Percentiles rank a stretch among this genome's conserved stretches.
Conservation (phyloP, 2,888 invertebrate species). For the Caenorhabditis drosophilae region DNA sequence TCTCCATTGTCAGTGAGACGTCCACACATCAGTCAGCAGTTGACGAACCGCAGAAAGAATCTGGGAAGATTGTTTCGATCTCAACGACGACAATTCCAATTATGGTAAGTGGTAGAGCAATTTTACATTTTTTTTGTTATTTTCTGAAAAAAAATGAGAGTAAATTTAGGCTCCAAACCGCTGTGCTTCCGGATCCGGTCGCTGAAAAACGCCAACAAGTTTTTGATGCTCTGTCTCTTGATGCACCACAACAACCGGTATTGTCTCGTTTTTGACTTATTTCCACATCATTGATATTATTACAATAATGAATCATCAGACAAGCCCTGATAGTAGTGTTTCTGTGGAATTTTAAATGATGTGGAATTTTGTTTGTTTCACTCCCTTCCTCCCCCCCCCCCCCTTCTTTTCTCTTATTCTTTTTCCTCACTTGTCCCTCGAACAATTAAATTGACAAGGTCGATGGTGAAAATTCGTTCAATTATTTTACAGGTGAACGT, state of each 20-base stretch:
- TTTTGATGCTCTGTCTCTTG: conserved; percentile 24
- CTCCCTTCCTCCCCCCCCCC: neutral
- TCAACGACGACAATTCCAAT: conserved; percentile 27
- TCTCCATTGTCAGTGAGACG: conserved; percentile 49
- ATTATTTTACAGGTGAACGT: too few relatives aligned
- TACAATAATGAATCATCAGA: too few relatives aligned
- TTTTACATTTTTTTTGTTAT: too few relatives aligned
- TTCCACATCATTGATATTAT: too few relatives aligned
- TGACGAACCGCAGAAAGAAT: conserved; percentile 45
- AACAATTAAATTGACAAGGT: too few relatives aligned
- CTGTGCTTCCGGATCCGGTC: conserved; percentile 33
- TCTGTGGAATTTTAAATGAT: too few relatives aligned
- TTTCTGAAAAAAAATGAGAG: neutral
- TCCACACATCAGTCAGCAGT: conserved; percentile 44
- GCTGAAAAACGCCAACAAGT: conserved; percentile 23
- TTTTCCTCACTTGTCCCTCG: too few relatives aligned
- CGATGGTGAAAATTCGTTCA: too few relatives aligned
- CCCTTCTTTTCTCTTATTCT: too few relatives aligned
- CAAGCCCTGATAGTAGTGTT: too few relatives aligned
- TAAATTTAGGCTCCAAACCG: conserved; percentile 29
- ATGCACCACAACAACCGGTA: neutral
- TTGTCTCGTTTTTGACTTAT: too few relatives aligned
- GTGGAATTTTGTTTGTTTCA: neutral
- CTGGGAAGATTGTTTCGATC: conserved; percentile 45
- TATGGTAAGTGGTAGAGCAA: conserved; percentile 13